Evolutionary conservation across 2,113 vertebrate genomes (phyloP), one percentile per base, ranked within the genome.

Genomic region (Crypturellus undulatus): DNA sequence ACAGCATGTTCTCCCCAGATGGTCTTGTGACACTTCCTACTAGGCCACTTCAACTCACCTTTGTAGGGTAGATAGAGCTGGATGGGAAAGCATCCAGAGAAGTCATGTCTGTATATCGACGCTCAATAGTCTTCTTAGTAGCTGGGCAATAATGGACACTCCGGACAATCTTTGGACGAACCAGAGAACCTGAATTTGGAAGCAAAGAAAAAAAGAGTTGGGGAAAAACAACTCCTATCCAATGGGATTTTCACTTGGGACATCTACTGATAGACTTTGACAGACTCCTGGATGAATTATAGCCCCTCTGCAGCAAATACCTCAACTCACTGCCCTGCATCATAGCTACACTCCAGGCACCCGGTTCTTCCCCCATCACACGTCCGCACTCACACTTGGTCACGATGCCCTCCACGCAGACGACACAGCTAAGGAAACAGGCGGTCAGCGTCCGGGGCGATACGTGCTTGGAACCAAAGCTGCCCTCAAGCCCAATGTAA

Each of bases 141-240:
- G 99, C 98, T 1, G 99, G 99, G 76, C 99, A 99, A 89, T 99
- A 99, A 93, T 99, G 99, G 79, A 99, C 99, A 0, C 99, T 99
- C 69, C 99, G 99, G 38, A 99, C 99, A 0, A 99, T 98, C 96
- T 99, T 99, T 2, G 99, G 99, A 56, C 99, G 99, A 67, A 99
- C 98, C 87, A 99, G 97, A 77, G 99, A 99, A 87, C 99, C 99
- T 99, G 80, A 9, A 49, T 19, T 32, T n/a, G 36, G 36, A 79
- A 94, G 38, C 30, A 21, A 70, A 86, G 20, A 34, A 21, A 49
- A 49, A 6, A 82, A 38, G 30, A 79, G 38, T 86, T 3, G 84
- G 11, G 5, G 19, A 18, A 21, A 81, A 13, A 17, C 10, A 72
- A n/a, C 11, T 64, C 26, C 56, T 49, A 65, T 3, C 2, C 2